Evolutionary conservation across 2,888 invertebrate genomes (phyloP).

Genomic region (Eupithecia centaureata): DNA sequence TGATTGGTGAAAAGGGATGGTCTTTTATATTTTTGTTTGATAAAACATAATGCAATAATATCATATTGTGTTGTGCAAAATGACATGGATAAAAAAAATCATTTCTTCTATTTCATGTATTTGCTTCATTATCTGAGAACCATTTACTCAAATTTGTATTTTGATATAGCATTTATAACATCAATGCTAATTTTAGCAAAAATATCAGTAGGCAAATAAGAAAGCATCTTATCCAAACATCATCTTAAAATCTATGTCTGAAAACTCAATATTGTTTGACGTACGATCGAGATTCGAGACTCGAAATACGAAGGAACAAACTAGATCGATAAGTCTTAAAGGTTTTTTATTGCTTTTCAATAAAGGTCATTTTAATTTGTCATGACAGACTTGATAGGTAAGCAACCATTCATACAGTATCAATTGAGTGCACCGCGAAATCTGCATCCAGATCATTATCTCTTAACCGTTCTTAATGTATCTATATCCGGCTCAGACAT

Average conservation of each 20-base stretch:
- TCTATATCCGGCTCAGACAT: conserved; percentile 53
- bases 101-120: not conserved
- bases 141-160: not conserved
- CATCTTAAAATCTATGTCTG: not conserved
- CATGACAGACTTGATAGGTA: not conserved
- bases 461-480: conserved; percentile 64
- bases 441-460: conserved; percentile 79
- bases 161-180: not conserved
- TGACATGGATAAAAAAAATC: not conserved
- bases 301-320: not conserved
- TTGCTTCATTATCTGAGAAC: not conserved
- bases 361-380: conserved; percentile 13
- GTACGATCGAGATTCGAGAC: not conserved
- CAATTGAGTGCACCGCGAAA: conserved; percentile 63
- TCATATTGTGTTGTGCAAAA: not conserved
- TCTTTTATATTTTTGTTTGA: conserved; percentile 16
- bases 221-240: not conserved
- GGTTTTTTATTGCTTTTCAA: not conserved
- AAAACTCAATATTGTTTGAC: not conserved
- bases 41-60: not conserved
- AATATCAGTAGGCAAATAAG: not conserved
- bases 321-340: not conserved
- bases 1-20: conserved; percentile 33
- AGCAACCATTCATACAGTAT: conserved; percentile 37
- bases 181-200: not conserved